Evolutionary conservation across 2,797 vertebrate genomes (phyloP), one percentile per base, ranked within the genome.

Genomic region (Holocentrus rufus): DNA sequence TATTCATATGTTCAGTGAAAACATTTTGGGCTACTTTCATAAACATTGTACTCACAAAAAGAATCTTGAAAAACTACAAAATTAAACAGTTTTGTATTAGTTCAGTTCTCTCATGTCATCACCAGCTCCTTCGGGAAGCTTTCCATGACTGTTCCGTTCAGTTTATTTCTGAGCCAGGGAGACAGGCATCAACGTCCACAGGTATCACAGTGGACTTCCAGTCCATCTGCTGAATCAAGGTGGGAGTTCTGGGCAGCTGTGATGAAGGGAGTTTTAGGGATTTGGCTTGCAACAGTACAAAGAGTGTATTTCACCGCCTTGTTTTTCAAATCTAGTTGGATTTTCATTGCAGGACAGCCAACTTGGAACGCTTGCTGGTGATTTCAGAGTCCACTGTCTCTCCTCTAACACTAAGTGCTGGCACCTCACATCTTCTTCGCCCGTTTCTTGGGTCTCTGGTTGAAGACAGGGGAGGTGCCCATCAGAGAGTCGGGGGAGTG

Each of bases 401-500:
- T 77, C 30, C 2, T 56, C 36, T 14, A 23, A n/a, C 23, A 30
- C 5, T 11, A 9, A 47, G 10, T 30, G 5, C 30, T 4, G 1
- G 0, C 0, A 4, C 14, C 52, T 95, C 91, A 98, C 89, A 98
- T 95, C 89, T 98, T 99, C 90, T 95, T 98, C 74, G 94, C 89
- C 68, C 95, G 95, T 81, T 99, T 99, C 86, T 95, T 97, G 69
- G 95, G 96, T 71, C 95, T 95, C 83, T 99, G 97, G 87, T 96
- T 98, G 88, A 99, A 99, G 80, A 98, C 96, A 0, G 97, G 97
- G 0, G 97, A 98, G 3, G 96, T 92, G 46, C 96, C 95, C 89
- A 99, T 98, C 73, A 99, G 92, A 50, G 97, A 98, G 75, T 99
- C 97, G 0, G 97, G 95, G 2, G 97, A 98, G 83, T 97, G 96